Percentiles rank a stretch among this genome's conserved stretches.
Conservation (phyloP, 2,888 invertebrate genomes). For the Trisateles emortualis region DNA sequence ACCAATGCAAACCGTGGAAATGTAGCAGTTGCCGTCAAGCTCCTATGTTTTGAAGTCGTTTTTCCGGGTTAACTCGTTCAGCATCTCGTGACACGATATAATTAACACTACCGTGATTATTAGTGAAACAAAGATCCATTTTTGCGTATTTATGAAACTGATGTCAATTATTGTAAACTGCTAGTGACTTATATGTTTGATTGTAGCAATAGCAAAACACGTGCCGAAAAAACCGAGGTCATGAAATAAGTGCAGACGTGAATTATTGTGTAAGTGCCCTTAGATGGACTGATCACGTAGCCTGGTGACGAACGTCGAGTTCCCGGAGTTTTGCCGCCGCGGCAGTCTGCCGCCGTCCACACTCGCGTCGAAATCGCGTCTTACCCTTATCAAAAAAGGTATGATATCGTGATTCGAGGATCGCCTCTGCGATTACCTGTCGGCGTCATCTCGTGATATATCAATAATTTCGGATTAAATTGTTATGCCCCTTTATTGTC, state of each 20-base stretch:
- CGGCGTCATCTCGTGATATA: slow-evolving; percentile 49
- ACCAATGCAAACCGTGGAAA: slow-evolving; percentile 51
- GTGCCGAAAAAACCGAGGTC: slow-evolving; percentile 66
- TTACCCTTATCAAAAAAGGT: slow-evolving; percentile 70
- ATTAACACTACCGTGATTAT: slow-evolving; percentile 60
- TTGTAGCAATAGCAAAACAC: slow-evolving; percentile 28
- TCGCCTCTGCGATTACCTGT: slow-evolving; percentile 47
- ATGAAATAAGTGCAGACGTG: slow-evolving; percentile 55
- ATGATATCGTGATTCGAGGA: slow-evolving; percentile 68
- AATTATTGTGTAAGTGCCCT: slow-evolving; percentile 63
- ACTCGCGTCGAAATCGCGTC: slow-evolving; percentile 60
- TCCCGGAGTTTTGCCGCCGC: slow-evolving; percentile 53
- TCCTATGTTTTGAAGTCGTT: slow-evolving; percentile 47
- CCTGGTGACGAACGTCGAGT: slow-evolving; percentile 48
- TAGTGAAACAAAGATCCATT: slow-evolving; percentile 58
- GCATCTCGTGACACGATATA: slow-evolving; percentile 50
- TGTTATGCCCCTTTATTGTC: slow-evolving; percentile 55
- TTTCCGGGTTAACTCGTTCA: slow-evolving; percentile 40
- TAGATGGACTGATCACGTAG: slow-evolving; percentile 67
- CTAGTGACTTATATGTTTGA: slow-evolving; percentile 37
- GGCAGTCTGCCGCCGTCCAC: slow-evolving; percentile 59
- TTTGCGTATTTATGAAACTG: slow-evolving; percentile 42
- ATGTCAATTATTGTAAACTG: slow-evolving; percentile 43
- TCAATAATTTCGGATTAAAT: slow-evolving; percentile 58
- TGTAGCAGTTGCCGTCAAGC: slow-evolving; percentile 57